Conservation (phyloP, 2,797 vertebrate genomes). For the Anabas testudineus region DNA sequence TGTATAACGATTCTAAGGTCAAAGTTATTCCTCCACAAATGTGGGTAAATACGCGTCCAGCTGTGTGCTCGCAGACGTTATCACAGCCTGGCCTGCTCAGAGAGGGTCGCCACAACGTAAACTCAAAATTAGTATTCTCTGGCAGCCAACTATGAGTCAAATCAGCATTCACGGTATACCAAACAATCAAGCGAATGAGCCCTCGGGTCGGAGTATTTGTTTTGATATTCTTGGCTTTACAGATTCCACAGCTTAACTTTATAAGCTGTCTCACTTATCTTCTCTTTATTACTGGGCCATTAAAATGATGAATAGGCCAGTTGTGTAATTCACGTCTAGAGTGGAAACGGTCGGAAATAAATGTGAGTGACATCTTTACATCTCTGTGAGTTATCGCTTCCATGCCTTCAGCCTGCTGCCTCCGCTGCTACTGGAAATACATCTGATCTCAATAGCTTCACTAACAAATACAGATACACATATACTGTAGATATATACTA, state of each 20-base stretch:
- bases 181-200: not conserved
- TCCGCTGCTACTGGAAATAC: conserved; percentile 24
- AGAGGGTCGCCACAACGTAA: too few relatives aligned
- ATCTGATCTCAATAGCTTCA: conserved; percentile 53
- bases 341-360: conserved; percentile 65
- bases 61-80: too few relatives aligned
- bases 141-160: not conserved
- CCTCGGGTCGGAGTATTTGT: conserved; percentile 1
- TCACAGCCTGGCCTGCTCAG: too few relatives aligned
- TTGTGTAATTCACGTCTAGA: conserved; percentile 55
- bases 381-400: conserved; percentile 65
- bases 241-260: conserved; percentile 13
- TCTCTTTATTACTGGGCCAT: conserved; percentile 47
- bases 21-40: too few relatives aligned
- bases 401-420: conserved; percentile 13
- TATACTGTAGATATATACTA: conserved; percentile 1
- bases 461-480: conserved; percentile 34
- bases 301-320: conserved; percentile 57
- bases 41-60: too few relatives aligned
- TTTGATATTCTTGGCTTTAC: conserved; percentile 17
- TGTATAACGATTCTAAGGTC: too few relatives aligned
- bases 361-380: conserved; percentile 58
- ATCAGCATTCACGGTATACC: not conserved
- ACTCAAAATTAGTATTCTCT: not conserved
- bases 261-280: conserved; percentile 36